Conservation (phyloP, 2,113 vertebrate genomes). For the Geothlypis trichas region DNA sequence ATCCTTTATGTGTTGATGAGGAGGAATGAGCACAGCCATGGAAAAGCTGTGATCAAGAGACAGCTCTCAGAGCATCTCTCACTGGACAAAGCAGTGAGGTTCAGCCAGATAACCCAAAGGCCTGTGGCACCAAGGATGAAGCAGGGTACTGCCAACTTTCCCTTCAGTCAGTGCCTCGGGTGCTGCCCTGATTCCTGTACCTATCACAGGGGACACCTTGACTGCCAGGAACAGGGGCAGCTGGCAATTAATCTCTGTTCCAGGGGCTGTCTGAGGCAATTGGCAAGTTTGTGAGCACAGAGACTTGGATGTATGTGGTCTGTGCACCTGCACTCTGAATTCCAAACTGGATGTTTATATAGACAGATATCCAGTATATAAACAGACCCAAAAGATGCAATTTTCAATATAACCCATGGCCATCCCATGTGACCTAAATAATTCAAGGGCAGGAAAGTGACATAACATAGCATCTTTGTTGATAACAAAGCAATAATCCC, state of each 20-base stretch:
- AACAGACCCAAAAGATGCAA: neutral
- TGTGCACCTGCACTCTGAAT: neutral
- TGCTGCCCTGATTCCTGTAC: neutral
- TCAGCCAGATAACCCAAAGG: neutral
- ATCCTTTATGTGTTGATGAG: neutral
- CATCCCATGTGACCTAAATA: neutral
- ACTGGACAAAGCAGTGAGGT: neutral
- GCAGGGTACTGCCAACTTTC: neutral
- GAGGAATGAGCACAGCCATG: neutral
- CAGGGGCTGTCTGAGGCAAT: neutral
- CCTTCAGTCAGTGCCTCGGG: neutral
- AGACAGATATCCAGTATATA: fast-evolving
- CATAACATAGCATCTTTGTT: slow-evolving; percentile 18
- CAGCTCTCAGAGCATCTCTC: neutral
- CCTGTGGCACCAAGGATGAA: neutral
- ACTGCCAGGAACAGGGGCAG: neutral
- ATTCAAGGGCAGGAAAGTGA: slow-evolving; percentile 35
- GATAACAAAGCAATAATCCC: slow-evolving; percentile 61
- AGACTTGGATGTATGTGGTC: fast-evolving
- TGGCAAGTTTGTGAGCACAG: neutral
- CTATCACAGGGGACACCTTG: neutral
- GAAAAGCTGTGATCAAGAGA: neutral
- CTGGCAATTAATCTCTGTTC: neutral
- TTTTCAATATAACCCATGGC: neutral
- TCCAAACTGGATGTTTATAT: neutral